Percentiles rank a stretch among this genome's conserved stretches.
phyloP scores from a whole-genome alignment of 2,113 vertebrate genomes.

The Phyllostomus hastatus region DNA sequence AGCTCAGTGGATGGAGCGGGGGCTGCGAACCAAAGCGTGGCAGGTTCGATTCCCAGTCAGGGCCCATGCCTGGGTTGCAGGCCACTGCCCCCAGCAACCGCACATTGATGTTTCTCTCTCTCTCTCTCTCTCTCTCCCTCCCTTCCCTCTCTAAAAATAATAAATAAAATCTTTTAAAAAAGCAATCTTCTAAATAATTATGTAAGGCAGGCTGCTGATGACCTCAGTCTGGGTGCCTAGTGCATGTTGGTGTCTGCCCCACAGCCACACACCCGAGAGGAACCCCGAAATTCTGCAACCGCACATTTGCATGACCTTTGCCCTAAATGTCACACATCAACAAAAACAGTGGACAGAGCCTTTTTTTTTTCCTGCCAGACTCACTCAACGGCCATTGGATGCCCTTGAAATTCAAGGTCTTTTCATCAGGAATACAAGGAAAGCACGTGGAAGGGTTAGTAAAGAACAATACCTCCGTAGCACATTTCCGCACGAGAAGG shows the following conservation, averaged over 20 bases:
- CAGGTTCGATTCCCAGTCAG: too few relatives aligned
- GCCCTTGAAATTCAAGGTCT: background rate
- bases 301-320: too few relatives aligned
- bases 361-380: background rate
- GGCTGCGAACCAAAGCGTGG: too few relatives aligned
- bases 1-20: too few relatives aligned
- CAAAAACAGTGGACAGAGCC: too few relatives aligned
- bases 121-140: too few relatives aligned
- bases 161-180: background rate
- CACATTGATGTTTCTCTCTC: too few relatives aligned
- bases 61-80: too few relatives aligned
- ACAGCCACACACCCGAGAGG: too few relatives aligned
- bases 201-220: background rate
- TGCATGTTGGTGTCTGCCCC: too few relatives aligned
- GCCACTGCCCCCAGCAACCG: too few relatives aligned
- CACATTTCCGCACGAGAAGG: background rate
- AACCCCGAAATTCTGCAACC: background rate
- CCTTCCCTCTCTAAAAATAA: too few relatives aligned
- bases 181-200: background rate
- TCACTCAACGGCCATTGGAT: accelerated
- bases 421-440: background rate
- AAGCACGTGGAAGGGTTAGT: accelerated
- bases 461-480: background rate
- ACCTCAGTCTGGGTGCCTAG: background rate
- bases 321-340: background rate